phyloP scores from a whole-genome alignment of 2,888 invertebrate species.

The Machimus atricapillus region DNA sequence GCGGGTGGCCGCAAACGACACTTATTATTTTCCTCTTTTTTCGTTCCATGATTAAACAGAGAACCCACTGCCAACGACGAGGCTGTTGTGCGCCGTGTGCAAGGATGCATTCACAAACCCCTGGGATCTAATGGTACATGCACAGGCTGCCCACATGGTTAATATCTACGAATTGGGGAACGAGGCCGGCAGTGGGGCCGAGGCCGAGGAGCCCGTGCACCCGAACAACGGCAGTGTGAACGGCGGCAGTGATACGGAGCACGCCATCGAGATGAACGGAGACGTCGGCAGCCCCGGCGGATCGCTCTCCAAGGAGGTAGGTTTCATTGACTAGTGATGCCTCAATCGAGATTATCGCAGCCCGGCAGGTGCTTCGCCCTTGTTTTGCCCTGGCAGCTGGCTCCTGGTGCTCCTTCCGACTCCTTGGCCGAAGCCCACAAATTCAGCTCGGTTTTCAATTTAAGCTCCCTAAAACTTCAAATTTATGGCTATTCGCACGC shows the following conservation, averaged over 20 bases:
- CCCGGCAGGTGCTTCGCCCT: neutral
- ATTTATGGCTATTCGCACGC: neutral
- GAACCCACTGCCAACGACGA: conserved; percentile 60
- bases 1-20: neutral
- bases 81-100: conserved; percentile 71
- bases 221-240: neutral
- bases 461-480: neutral
- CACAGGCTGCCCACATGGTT: conserved; percentile 73
- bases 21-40: conserved; percentile 35
- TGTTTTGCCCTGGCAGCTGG: neutral
- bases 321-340: conserved; percentile 41
- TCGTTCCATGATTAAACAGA: conserved; percentile 50
- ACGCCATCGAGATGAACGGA: conserved; percentile 38
- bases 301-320: conserved; percentile 57
- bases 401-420: neutral
- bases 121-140: conserved; percentile 76
- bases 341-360: neutral
- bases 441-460: neutral
- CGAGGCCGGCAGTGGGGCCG: conserved; percentile 52
- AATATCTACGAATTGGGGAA: conserved; percentile 72
- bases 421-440: neutral
- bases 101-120: conserved; percentile 72
- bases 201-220: conserved; percentile 41
- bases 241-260: conserved; percentile 22
- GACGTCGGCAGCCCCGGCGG: conserved; percentile 53